A percentile compares a stretch with the other conserved stretches of the same genome.
Evolutionary conservation across 2,888 invertebrate species (phyloP).

Genomic region (Neoitamus cyanurus): DNA sequence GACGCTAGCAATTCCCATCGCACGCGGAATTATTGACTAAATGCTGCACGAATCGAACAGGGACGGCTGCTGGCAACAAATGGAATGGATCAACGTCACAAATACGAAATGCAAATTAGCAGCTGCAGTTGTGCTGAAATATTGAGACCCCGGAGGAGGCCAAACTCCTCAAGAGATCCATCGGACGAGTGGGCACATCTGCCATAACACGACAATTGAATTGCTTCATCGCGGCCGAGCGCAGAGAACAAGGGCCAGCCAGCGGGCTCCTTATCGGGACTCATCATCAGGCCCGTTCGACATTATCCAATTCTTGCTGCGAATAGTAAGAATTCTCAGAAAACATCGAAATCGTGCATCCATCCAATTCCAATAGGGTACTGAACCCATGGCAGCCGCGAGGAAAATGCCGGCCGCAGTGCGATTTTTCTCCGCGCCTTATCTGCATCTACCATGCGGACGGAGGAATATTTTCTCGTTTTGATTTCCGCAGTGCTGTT

Average conservation of each 20-base stretch:
- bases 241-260: neutral
- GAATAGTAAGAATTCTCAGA: slow-evolving; percentile 14
- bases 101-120: neutral
- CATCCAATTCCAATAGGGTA: slow-evolving; percentile 17
- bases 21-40: neutral
- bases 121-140: neutral
- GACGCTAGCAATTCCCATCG: neutral
- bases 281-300: slow-evolving; percentile 16
- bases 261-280: neutral
- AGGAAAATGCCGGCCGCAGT: neutral
- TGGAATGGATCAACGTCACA: neutral
- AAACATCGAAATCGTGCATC: slow-evolving; percentile 27
- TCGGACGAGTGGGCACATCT: neutral
- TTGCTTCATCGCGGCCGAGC: neutral
- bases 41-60: neutral
- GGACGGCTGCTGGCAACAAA: neutral
- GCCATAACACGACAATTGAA: neutral
- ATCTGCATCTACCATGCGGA: neutral
- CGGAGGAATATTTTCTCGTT: slow-evolving; percentile 12
- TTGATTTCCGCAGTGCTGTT: neutral
- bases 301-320: slow-evolving; percentile 25
- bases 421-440: neutral
- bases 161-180: neutral
- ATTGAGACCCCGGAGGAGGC: neutral
- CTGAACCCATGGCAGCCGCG: neutral